phyloP scores from a whole-genome alignment of 2,113 vertebrate species.

The Melanostigma gelatinosum region DNA sequence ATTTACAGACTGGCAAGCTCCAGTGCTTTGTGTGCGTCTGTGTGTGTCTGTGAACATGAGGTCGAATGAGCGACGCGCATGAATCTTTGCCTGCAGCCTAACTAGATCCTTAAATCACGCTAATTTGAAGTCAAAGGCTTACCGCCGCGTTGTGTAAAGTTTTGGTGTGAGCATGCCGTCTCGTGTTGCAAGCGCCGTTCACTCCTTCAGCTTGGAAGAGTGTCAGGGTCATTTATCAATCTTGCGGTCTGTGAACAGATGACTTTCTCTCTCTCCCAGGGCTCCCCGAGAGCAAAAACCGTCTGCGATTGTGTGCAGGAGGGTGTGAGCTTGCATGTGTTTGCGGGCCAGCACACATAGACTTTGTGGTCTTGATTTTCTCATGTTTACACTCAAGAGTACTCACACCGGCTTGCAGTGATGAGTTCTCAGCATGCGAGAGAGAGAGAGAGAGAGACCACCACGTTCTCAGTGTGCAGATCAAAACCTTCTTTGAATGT shows the following conservation, averaged over 20 bases:
- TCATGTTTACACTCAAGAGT: slow-evolving; percentile 57
- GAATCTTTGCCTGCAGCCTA: slow-evolving; percentile 40
- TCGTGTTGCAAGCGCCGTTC: slow-evolving; percentile 63
- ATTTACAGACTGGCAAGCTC: slow-evolving; percentile 3
- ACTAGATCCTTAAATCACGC: slow-evolving; percentile 57
- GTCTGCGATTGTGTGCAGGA: slow-evolving; percentile 24
- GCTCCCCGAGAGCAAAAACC: slow-evolving; percentile 48
- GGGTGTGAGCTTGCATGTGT: slow-evolving; percentile 4
- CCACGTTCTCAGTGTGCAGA: slow-evolving; percentile 13
- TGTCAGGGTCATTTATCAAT: slow-evolving; percentile 75
- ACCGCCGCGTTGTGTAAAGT: slow-evolving; percentile 50
- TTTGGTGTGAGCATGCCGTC: slow-evolving; percentile 57
- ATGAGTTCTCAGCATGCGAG: slow-evolving; percentile 55
- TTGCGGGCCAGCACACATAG: slow-evolving; percentile 31
- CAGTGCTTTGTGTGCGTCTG: slow-evolving; percentile 4
- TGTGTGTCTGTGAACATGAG: neutral
- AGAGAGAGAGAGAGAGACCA: slow-evolving; percentile 30
- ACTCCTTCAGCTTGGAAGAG: slow-evolving; percentile 66
- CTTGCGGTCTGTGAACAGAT: slow-evolving; percentile 77
- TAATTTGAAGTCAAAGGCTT: slow-evolving; percentile 63
- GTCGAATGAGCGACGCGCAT: slow-evolving; percentile 1
- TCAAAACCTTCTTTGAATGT: slow-evolving; percentile 33
- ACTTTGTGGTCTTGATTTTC: slow-evolving; percentile 60
- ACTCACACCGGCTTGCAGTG: slow-evolving; percentile 54
- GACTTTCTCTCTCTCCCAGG: slow-evolving; percentile 68